Evolutionary conservation across 2,888 invertebrate species (phyloP), one percentile per base, ranked within the genome.

Genomic region (Agonopterix alstromeriana): DNA sequence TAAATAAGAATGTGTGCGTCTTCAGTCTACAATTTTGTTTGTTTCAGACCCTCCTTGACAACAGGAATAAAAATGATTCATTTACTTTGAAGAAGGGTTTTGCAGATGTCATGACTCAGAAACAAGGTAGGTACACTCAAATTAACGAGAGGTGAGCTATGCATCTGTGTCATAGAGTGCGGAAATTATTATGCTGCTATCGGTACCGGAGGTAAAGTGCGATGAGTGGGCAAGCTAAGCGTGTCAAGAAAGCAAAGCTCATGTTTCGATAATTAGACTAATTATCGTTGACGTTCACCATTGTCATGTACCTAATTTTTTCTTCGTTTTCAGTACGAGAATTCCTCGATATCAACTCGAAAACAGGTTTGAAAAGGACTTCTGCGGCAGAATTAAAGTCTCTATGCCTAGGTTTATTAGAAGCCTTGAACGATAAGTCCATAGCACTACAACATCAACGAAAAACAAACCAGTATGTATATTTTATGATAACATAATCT

Each of bases 361-460:
- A 81, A 58, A 62, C 70, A 10, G 75, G 73, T 1, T 53, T 78
- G 0, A 83, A 81, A 53, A 77, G 76, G 52, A 75, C 65, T 48
- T 94, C 94, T 1, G 90, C 94, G 54, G 90, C 92, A 10, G 96
- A 97, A 76, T 82, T 96, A 42, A 94, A 94, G 63, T 93, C 94
- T 1, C 79, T 97, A 11, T 94, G 95, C 57, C 84, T 93, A 47
- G 95, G 95, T 5, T 81, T 97, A 40, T 88, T 97, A 61, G 97
- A 97, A 72, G 93, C 95, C 44, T 85, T 97, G 38, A 95, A 94
- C 77, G 97, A 97, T 70, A 97, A 97, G 81, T 94, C 94, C 45
- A 88, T 95, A 51, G 96, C 96, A 1, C 78, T 97, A 35, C 92
- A 93, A 54, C 97, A 97, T 82, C 96, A 96, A 65, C 92, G 94